A percentile compares a stretch with the other conserved stretches of the same genome.
Evolutionary conservation across 92 coral and sea anemone genomes (phyloP).

Genomic region (Phymanthus crucifer): DNA sequence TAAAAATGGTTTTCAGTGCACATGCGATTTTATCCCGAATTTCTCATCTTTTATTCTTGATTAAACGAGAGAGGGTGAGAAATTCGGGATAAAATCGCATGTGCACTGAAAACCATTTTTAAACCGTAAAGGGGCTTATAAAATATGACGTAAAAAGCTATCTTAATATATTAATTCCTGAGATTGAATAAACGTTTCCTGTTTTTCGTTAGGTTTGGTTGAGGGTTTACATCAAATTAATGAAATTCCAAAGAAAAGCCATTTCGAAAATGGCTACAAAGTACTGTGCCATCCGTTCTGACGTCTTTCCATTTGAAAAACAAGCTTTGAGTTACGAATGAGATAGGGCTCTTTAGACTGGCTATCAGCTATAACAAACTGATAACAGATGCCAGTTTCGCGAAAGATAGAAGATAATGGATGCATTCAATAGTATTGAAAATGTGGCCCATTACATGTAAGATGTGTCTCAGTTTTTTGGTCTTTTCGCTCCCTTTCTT

Average conservation of each 20-base stretch:
- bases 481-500: no score
- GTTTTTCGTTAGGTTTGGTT: not conserved
- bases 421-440: no score
- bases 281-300: not conserved
- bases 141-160: not conserved
- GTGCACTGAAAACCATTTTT: no score
- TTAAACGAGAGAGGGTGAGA: no score
- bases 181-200: not conserved
- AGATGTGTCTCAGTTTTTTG: no score
- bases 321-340: not conserved
- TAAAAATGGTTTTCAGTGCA: no score
- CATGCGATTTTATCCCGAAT: no score
- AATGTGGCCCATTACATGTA: no score
- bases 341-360: not conserved
- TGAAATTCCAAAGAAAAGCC: not conserved
- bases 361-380: not conserved
- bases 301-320: not conserved
- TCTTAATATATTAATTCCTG: not conserved
- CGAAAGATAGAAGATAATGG: not conserved
- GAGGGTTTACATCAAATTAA: not conserved
- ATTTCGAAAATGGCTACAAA: no score
- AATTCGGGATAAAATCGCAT: no score
- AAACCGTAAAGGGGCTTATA: no score
- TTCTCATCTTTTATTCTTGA: no score
- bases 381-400: not conserved